Evolutionary conservation across 2,113 vertebrate genomes (phyloP).

Genomic region (Corythoichthys intestinalis): DNA sequence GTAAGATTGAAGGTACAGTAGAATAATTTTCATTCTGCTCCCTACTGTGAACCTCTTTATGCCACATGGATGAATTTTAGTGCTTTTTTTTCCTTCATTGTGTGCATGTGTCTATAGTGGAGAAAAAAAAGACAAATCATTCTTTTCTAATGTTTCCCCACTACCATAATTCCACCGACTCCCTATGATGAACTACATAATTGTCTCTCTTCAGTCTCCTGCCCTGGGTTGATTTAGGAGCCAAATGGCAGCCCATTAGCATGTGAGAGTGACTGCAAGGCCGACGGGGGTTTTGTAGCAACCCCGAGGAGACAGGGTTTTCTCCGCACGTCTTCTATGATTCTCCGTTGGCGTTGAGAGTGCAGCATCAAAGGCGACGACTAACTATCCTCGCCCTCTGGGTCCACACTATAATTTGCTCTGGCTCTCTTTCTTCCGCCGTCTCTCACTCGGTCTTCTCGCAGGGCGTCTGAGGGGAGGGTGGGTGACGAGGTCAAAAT

Average conservation of each 20-base stretch:
- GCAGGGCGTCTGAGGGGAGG: slow-evolving; percentile 44
- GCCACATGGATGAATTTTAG: slow-evolving; percentile 22
- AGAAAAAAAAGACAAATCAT: neutral
- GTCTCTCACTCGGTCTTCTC: slow-evolving; percentile 43
- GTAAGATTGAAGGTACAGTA: slow-evolving; percentile 47
- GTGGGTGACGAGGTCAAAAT: slow-evolving; percentile 72
- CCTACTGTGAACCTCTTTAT: slow-evolving; percentile 54
- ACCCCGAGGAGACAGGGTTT: slow-evolving; percentile 54
- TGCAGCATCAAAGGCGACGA: slow-evolving; percentile 66
- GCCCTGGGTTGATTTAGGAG: slow-evolving; percentile 62
- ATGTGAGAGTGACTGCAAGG: slow-evolving; percentile 58
- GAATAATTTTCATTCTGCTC: slow-evolving; percentile 57
- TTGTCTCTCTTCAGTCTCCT: slow-evolving; percentile 58
- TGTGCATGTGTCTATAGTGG: neutral
- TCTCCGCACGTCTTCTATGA: slow-evolving; percentile 44
- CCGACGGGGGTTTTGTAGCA: slow-evolving; percentile 51
- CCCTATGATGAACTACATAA: slow-evolving; percentile 54
- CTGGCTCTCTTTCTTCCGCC: slow-evolving; percentile 34
- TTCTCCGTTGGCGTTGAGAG: slow-evolving; percentile 57
- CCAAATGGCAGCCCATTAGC: slow-evolving; percentile 68
- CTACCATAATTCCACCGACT: slow-evolving; percentile 27
- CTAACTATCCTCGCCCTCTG: slow-evolving; percentile 62
- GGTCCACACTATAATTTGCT: slow-evolving; percentile 62
- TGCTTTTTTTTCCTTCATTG: slow-evolving; percentile 21
- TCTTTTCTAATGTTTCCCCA: slow-evolving; percentile 29